Conservation (phyloP, 2,797 vertebrate species). For the Aldrovandia affinis region DNA sequence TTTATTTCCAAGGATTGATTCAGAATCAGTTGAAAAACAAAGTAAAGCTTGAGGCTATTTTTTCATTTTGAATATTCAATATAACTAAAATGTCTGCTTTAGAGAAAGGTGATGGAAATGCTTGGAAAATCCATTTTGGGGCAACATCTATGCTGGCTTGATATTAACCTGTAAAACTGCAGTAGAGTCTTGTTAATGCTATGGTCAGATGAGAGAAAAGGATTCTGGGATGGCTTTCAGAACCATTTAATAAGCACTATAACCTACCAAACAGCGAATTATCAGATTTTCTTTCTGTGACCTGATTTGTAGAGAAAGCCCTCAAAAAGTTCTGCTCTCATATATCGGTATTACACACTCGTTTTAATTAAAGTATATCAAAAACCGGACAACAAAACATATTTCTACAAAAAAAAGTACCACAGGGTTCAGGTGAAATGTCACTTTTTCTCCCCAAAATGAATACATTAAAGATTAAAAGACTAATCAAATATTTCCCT, state of each 20-base stretch:
- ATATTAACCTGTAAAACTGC: background rate
- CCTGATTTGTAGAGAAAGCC: too few species aligned
- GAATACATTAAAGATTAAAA: conserved; percentile 22
- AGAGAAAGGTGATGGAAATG: background rate
- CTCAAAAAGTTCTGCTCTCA: too few species aligned
- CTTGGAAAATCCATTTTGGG: too few species aligned
- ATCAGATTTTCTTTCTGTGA: too few species aligned
- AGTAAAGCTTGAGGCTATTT: background rate
- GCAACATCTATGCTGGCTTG: background rate
- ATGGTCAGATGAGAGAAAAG: too few species aligned
- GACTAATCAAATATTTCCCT: conserved; percentile 20
- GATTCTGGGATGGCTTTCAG: too few species aligned
- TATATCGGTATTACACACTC: background rate
- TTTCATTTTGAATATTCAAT: background rate
- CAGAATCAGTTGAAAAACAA: background rate
- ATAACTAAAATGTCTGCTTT: background rate
- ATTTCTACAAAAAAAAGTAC: background rate
- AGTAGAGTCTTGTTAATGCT: background rate
- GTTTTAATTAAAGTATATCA: background rate
- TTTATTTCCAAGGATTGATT: background rate
- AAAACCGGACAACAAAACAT: background rate
- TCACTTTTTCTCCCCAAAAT: conserved; percentile 17
- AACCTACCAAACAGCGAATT: too few species aligned
- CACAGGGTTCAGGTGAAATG: conserved; percentile 9
- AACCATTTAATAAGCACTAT: too few species aligned